Base-by-base conservation (phyloP, 2,888 invertebrate genomes). In the Pristionchus japonicus region DNA sequence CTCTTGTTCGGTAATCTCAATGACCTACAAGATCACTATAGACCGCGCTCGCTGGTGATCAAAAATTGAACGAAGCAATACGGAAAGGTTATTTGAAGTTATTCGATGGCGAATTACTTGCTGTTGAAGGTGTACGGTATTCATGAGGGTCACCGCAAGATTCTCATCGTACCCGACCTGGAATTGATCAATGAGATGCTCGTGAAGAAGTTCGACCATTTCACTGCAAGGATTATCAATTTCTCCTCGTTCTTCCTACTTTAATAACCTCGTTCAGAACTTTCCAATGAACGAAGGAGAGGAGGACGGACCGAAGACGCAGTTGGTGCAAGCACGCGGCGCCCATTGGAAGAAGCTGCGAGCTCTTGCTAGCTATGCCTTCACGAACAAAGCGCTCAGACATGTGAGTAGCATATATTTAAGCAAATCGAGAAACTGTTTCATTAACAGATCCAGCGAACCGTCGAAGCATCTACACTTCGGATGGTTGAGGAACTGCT, bases 261-360 rank as follows among this genome's bases (percentile, higher is more conserved):
- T 20, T 37, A 4, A 37, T 15, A 70, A 11, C 11, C 37, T 70
- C 3, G 37, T 37, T 3, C 27, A 70, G 31, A 34, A 1, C 7
- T 37, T 70, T 20, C 34, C n/a, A 3, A 11, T 31, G 13, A 3
- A n/a, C 4, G 57, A 49, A 47, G 15, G n/a, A 7, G 88, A 93
- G 37, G 93, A 94, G 47, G 90, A 89, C 17, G 91, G 90, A 4
- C 91, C 92, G 13, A 80, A 88, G 27, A 87, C 85, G 92, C 94
- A 95, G 90, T 93, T 95, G 91, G 95, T 95, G 89, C 92, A 93
- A 91, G 95, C 90, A 0, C 92, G 95, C 6, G 95, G 95, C 13
- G 93, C 95, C 27, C 93, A 95, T 34, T 96, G 96, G 96, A 95
- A 96, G 92, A 93, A 95, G 23, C 94, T 96, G 23, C 92, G 96